These are phyloP conservation scores for Diabrotica undecimpunctata DNA, from an alignment of 1,140 invertebrate genomes.

Conservation along the genomic window DNA sequence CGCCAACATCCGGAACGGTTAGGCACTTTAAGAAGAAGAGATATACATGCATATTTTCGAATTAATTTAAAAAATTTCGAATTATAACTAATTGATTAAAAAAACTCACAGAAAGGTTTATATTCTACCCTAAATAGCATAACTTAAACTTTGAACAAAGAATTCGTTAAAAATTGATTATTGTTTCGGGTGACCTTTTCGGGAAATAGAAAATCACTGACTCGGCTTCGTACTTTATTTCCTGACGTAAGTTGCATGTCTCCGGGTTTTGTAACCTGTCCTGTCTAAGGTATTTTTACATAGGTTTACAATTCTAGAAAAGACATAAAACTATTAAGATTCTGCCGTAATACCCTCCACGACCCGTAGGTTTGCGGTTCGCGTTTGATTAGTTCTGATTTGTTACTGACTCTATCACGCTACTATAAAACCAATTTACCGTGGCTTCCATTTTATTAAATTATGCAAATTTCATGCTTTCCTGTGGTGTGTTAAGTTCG, in stretches of 20 bases:
- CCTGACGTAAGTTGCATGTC: slow-evolving; percentile 9
- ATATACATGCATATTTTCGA: too few relatives aligned
- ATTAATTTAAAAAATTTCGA: too few relatives aligned
- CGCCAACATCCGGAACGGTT: too few relatives aligned
- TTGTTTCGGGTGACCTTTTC: too few relatives aligned
- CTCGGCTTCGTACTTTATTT: too few relatives aligned
- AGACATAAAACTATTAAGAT: slow-evolving; percentile 20
- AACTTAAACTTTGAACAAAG: too few relatives aligned
- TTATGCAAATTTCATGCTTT: slow-evolving; percentile 4
- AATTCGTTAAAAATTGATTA: too few relatives aligned
- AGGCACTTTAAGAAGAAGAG: too few relatives aligned
- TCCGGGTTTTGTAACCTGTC: neutral
- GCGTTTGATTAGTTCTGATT: slow-evolving; percentile 12
- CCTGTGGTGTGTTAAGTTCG: neutral
- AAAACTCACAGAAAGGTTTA: too few relatives aligned
- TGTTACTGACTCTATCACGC: slow-evolving; percentile 7
- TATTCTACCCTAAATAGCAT: too few relatives aligned
- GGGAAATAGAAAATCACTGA: too few relatives aligned
- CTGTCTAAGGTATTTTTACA: slow-evolving; percentile 12
- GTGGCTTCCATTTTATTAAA: slow-evolving; percentile 11
- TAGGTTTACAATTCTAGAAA: slow-evolving; percentile 9
- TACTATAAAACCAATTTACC: slow-evolving; percentile 5
- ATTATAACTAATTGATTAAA: too few relatives aligned
- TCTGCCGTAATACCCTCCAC: slow-evolving; percentile 9
- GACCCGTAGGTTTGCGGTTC: slow-evolving; percentile 6